phyloP scores from a whole-genome alignment of 2,113 vertebrate genomes.

The Hipposideros armiger region DNA sequence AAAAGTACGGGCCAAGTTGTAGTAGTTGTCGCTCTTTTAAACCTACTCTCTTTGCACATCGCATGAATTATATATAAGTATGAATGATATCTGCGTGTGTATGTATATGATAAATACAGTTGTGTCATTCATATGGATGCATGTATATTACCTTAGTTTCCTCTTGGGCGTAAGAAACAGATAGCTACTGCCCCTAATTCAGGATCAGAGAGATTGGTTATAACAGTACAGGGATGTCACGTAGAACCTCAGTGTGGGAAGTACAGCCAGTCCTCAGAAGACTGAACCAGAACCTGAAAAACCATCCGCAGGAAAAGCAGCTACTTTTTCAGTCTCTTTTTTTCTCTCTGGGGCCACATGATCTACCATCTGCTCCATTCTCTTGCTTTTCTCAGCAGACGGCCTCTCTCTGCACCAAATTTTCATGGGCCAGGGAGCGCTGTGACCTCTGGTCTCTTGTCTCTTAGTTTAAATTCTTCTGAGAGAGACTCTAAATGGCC shows the following conservation, averaged over 20 bases:
- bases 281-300: conserved; percentile 68
- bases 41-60: neutral
- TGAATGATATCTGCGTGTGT: neutral
- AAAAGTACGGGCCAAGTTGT: neutral
- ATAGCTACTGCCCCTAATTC: neutral
- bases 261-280: conserved; percentile 70
- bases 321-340: conserved; percentile 69
- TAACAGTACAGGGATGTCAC: neutral
- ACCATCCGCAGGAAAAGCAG: conserved; percentile 62
- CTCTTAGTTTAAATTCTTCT: conserved; percentile 64
- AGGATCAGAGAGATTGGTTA: neutral
- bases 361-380: conserved; percentile 80
- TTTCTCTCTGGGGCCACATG: conserved; percentile 77
- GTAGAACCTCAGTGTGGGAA: neutral
- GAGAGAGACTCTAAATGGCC: conserved; percentile 49
- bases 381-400: conserved; percentile 70
- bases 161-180: neutral
- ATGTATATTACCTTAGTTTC: neutral
- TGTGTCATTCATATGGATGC: neutral
- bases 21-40: neutral
- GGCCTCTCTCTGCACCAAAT: conserved; percentile 62
- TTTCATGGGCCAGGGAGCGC: conserved; percentile 75
- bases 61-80: neutral
- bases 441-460: conserved; percentile 67
- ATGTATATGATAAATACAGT: neutral